These are phyloP conservation scores for Coptodon bakossiorum DNA, from an alignment of 2,113 vertebrate species.

Conservation along the genomic window DNA sequence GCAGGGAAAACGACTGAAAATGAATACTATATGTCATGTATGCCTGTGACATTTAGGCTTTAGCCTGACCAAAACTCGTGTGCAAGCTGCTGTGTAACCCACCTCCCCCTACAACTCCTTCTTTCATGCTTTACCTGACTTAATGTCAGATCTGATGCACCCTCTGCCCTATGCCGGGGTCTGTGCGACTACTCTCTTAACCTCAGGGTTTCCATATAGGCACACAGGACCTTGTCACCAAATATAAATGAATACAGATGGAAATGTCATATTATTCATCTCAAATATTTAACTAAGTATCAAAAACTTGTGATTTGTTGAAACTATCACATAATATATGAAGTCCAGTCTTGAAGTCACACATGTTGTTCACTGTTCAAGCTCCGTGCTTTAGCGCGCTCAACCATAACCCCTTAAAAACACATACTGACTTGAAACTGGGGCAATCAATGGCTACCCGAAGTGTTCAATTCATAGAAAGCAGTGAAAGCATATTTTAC, in stretches of 20 bases:
- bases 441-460: neutral
- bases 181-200: neutral
- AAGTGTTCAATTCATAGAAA: neutral
- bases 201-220: neutral
- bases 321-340: neutral
- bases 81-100: neutral
- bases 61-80: neutral
- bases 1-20: neutral
- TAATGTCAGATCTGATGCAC: neutral
- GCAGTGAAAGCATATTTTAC: neutral
- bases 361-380: neutral
- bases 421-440: neutral
- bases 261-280: neutral
- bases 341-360: neutral
- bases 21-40: no score
- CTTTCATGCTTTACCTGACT: neutral
- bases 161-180: neutral
- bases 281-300: neutral
- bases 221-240: neutral
- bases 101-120: neutral
- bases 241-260: neutral
- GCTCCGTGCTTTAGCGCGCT: neutral
- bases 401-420: neutral
- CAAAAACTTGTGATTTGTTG: neutral
- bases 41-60: neutral